Conservation (phyloP, 2,797 vertebrate species). For the Neostethus bicornis region DNA sequence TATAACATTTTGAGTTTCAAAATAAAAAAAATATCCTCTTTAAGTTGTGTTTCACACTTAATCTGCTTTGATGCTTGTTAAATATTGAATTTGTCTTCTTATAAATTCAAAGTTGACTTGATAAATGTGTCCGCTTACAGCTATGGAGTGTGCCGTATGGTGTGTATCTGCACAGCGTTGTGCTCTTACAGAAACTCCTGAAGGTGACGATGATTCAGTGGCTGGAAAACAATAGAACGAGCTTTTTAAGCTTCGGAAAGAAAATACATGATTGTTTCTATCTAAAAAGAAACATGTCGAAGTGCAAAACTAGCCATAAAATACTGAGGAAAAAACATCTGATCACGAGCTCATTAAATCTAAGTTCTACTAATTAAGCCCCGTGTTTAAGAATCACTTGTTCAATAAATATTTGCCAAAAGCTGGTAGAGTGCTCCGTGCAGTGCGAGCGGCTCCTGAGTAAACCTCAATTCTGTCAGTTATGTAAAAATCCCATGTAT, state of each 20-base stretch:
- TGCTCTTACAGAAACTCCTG: not conserved
- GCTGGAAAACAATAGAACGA: not conserved
- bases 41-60: too few species aligned
- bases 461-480: too few species aligned
- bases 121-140: too few species aligned
- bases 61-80: too few species aligned
- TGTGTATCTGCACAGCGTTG: not conserved
- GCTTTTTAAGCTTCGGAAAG: not conserved
- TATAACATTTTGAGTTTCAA: too few species aligned
- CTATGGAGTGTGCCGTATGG: too few species aligned
- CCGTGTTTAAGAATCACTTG: too few species aligned
- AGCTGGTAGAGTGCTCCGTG: not conserved
- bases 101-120: too few species aligned
- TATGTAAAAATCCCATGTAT: not conserved
- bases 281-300: conserved; percentile 25
- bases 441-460: not conserved
- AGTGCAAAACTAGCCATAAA: conserved; percentile 28
- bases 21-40: too few species aligned
- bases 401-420: too few species aligned
- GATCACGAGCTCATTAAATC: conserved; percentile 42
- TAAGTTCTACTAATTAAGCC: too few species aligned
- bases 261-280: conserved; percentile 1
- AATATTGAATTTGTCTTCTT: too few species aligned
- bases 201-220: not conserved
- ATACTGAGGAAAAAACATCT: conserved; percentile 37